Base-by-base conservation (phyloP, 2,797 vertebrate species). In the Neomorphus geoffroyi region DNA sequence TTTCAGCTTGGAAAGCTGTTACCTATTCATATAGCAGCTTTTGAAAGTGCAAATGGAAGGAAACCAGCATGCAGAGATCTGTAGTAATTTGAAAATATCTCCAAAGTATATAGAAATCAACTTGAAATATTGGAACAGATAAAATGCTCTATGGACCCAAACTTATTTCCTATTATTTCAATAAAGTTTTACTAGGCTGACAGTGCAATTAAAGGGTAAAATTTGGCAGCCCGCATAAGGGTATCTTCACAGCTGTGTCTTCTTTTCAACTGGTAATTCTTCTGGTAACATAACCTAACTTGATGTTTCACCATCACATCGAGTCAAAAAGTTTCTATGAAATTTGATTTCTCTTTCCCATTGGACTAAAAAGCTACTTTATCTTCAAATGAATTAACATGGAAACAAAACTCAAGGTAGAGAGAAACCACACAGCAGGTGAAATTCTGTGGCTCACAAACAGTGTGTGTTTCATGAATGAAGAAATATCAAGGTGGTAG, bases 1-100 rank as follows among this genome's bases (percentile, higher is more conserved):
- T 95, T 95, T 91, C 91, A 88, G 45, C n/a, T 88, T 86, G 37
- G 39, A 84, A 84, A 96, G 33, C 21, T 90, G 81, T 53, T 92
- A 79, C 37, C 65, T 88, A 60, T 90, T 84, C 89, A 51, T 81
- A 56, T n/a, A 70, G 18, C 8, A 7, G 28, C 21, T 87, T 95
- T 93, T 88, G 80, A 70, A 92, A 77, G 75, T 78, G 75, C 13
- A 94, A 95, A 92, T 83, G 51, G 82, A 91, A 95, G 32, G 9
- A 91, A 86, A 81, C 13, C 35, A 86, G 5, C 30, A 21, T 62
- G 61, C 18, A 84, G 60, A 70, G 62, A 43, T 86, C 22, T 60
- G 8, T 33, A 66, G 41, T 30, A 74, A 14, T 51, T 84, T 79
- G 41, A 9, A 91, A 91, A 84, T 50, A 1, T 60, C 51, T 86